Percentiles rank a stretch among this genome's conserved stretches.
phyloP scores from a whole-genome alignment of 1,140 invertebrate species.

The Pararge aegeria region DNA sequence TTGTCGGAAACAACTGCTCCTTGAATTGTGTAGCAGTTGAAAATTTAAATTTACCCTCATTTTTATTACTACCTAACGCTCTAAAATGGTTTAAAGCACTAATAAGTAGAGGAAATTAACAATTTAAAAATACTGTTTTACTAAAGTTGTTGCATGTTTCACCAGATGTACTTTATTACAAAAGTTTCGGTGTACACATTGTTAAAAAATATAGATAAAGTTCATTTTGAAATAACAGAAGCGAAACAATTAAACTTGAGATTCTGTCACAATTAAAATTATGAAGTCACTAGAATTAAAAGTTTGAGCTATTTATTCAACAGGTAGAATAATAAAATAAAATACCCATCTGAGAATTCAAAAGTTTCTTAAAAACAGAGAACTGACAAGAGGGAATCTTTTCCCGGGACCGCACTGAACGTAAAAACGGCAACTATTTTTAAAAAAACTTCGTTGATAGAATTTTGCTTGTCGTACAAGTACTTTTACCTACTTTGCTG shows the following conservation, averaged over 20 bases:
- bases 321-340: constrained; percentile 23
- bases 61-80: constrained; percentile 27
- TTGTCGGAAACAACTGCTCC: constrained; percentile 67
- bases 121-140: no score
- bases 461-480: no score
- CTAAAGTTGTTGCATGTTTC: no score
- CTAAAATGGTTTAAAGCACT: not conserved
- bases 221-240: not conserved
- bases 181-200: no score
- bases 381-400: constrained; percentile 1
- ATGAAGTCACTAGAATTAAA: constrained; percentile 13
- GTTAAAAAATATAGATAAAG: not conserved
- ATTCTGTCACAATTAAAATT: constrained; percentile 10
- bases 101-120: no score
- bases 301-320: constrained; percentile 26
- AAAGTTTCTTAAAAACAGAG: constrained; percentile 13
- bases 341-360: constrained; percentile 19
- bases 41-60: constrained; percentile 45
- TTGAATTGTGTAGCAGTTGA: constrained; percentile 59
- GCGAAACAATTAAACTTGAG: not conserved
- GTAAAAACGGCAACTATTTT: constrained; percentile 15
- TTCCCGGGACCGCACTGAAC: constrained; percentile 1
- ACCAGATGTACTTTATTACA: no score
- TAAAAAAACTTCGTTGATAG: constrained; percentile 1
- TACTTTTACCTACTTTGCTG: no score